Conservation (phyloP, 1,140 invertebrate species). For the Idris sp. region DNA sequence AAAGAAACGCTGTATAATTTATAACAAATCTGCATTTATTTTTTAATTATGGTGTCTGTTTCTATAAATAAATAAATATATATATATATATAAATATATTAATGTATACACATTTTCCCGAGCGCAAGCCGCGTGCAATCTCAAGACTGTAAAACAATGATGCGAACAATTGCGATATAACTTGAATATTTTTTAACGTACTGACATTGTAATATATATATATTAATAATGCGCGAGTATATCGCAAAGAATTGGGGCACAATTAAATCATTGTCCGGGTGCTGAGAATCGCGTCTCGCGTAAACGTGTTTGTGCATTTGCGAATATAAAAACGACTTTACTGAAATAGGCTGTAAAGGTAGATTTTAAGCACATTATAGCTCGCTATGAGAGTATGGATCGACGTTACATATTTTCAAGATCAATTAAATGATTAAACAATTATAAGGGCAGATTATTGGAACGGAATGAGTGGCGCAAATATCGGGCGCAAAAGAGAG, state of each 20-base stretch:
- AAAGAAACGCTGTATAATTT: conserved; percentile 34
- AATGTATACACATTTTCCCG: conserved; percentile 19
- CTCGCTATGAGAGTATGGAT: conserved; percentile 61
- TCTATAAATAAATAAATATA: conserved; percentile 34
- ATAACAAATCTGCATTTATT: conserved; percentile 47
- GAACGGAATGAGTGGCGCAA: conserved; percentile 35
- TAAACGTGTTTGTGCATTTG: conserved; percentile 59
- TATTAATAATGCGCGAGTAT: conserved; percentile 39
- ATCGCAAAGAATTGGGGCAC: conserved; percentile 53
- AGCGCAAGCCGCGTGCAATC: conserved; percentile 27
- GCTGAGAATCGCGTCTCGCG: conserved; percentile 55
- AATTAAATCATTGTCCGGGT: conserved; percentile 34
- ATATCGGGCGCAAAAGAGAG: conserved; percentile 41
- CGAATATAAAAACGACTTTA: conserved; percentile 44
- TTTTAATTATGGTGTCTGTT: conserved; percentile 45
- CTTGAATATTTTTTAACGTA: conserved; percentile 57
- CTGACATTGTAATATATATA: conserved; percentile 59
- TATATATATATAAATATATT: conserved; percentile 27
- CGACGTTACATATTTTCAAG: conserved; percentile 63
- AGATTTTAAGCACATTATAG: conserved; percentile 60
- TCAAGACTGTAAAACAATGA: conserved; percentile 17
- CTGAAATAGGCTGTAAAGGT: conserved; percentile 63
- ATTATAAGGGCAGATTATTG: conserved; percentile 40
- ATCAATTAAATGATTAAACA: conserved; percentile 64
- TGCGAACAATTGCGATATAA: conserved; percentile 51